These are phyloP conservation scores for Scolanthus callimorphus DNA, from an alignment of 92 coral and sea anemone species.

Conservation along the genomic window DNA sequence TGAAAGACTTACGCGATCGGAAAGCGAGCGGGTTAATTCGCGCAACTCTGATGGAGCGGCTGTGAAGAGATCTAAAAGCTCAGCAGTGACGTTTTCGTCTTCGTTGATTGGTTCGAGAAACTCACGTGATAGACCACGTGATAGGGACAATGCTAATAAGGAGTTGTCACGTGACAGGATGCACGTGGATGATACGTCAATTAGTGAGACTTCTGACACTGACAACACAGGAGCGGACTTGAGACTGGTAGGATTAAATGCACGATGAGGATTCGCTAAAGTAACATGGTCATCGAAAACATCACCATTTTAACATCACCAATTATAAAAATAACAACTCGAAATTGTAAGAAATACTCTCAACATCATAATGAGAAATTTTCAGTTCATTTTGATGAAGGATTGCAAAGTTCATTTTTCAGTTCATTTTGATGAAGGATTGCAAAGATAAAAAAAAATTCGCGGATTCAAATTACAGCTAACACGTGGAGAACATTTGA, in stretches of 20 bases:
- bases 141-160: conserved; percentile 19
- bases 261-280: too few species aligned
- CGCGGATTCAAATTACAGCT: too few species aligned
- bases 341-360: too few species aligned
- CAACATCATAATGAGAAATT: too few species aligned
- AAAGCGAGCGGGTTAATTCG: conserved; percentile 28
- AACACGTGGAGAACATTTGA: too few species aligned
- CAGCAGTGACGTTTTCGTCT: conserved; percentile 69
- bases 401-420: too few species aligned
- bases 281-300: too few species aligned
- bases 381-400: too few species aligned
- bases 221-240: conserved; percentile 66
- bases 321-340: too few species aligned
- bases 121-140: conserved; percentile 43
- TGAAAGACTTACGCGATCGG: neutral
- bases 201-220: conserved; percentile 84
- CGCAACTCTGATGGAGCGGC: conserved; percentile 12
- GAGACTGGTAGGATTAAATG: conserved; percentile 59
- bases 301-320: too few species aligned
- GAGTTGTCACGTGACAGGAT: conserved; percentile 2
- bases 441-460: too few species aligned
- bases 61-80: conserved; percentile 36
- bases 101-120: conserved; percentile 39
- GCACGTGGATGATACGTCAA: conserved; percentile 45
- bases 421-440: too few species aligned